phyloP scores from a whole-genome alignment of 2,888 invertebrate genomes.

The Agrochola macilenta region DNA sequence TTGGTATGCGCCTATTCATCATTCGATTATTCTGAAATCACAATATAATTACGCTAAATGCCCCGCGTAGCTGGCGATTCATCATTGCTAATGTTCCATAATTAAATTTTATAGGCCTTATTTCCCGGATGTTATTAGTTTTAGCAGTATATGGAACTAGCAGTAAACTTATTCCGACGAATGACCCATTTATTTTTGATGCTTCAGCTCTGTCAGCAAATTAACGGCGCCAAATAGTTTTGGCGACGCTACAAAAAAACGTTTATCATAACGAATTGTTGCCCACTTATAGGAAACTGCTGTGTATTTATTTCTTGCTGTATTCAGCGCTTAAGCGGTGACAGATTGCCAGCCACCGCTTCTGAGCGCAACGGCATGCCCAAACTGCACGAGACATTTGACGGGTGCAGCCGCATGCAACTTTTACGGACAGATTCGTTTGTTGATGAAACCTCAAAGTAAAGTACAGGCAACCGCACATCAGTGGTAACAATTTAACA shows the following conservation, averaged over 20 bases:
- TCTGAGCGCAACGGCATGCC: conserved; percentile 14
- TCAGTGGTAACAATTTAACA: not conserved
- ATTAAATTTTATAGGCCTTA: conserved; percentile 84
- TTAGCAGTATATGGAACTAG: conserved; percentile 52
- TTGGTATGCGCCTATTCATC: conserved; percentile 80
- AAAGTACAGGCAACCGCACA: not conserved
- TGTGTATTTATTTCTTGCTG: conserved; percentile 55
- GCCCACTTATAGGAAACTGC: conserved; percentile 58
- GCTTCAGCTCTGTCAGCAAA: conserved; percentile 50
- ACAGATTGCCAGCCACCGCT: conserved; percentile 49
- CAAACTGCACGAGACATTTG: conserved; percentile 50
- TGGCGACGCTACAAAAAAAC: conserved; percentile 52
- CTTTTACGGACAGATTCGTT: conserved; percentile 43
- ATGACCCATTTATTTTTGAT: conserved; percentile 58
- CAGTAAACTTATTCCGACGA: conserved; percentile 46
- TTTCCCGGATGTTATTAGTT: conserved; percentile 72
- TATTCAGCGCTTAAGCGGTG: conserved; percentile 55
- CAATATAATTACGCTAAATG: conserved; percentile 85
- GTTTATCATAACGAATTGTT: conserved; percentile 51
- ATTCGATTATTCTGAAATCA: conserved; percentile 85
- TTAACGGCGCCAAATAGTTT: conserved; percentile 63
- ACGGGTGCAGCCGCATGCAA: conserved; percentile 48
- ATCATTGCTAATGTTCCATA: conserved; percentile 83
- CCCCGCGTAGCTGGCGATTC: conserved; percentile 76
- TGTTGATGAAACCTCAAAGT: conserved; percentile 39